Percentiles rank a stretch among this genome's conserved stretches.
Conservation (phyloP, 2,113 vertebrate species). For the Echinops telfairi region DNA sequence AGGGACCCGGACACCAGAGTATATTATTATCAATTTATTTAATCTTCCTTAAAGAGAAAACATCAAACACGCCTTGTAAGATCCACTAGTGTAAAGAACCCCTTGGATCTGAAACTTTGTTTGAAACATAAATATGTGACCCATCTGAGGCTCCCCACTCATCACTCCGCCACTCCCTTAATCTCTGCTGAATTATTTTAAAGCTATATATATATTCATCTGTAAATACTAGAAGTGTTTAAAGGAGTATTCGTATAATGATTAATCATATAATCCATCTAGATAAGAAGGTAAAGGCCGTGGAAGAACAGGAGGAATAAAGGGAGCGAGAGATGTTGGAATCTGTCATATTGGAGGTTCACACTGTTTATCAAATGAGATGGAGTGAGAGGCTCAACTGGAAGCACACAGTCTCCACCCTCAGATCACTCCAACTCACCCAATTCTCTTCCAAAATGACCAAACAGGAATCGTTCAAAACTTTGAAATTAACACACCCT, state of each 20-base stretch:
- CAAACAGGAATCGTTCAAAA: not conserved
- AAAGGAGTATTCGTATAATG: no score
- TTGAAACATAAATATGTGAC: not conserved
- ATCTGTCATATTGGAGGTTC: slow-evolving; percentile 14
- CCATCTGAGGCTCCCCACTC: not conserved
- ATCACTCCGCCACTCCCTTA: not conserved
- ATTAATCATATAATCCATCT: no score
- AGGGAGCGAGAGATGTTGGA: not conserved
- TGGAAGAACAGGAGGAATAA: not conserved
- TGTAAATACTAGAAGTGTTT: not conserved
- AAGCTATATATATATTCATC: not conserved
- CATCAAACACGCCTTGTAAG: not conserved
- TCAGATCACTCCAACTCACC: not conserved
- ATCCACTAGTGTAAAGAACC: not conserved
- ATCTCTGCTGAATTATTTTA: not conserved
- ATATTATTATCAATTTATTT: not conserved
- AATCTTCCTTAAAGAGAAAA: not conserved
- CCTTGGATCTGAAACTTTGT: not conserved
- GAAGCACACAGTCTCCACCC: not conserved
- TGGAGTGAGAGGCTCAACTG: not conserved
- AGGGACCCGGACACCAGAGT: not conserved
- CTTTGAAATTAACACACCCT: not conserved
- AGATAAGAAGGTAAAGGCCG: not conserved
- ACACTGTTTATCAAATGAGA: not conserved
- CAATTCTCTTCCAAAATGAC: not conserved